phyloP scores from a whole-genome alignment of 2,113 vertebrate genomes.

The Oophaga pumilio region DNA sequence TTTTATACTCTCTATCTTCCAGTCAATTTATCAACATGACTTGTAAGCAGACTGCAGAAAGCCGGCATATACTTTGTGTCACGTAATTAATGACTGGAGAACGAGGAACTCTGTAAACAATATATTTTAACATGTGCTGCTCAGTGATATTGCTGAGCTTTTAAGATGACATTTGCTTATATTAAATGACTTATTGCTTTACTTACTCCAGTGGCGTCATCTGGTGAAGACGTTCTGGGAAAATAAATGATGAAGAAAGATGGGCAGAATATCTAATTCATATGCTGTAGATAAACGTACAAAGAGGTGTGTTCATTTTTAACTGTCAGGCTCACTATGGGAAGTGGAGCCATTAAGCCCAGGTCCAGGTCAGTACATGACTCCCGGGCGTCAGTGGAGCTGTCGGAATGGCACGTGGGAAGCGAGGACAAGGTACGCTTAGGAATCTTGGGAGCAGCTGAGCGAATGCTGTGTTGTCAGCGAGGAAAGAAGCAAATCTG shows the following conservation, averaged over 20 bases:
- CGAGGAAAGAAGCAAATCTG: too few relatives aligned
- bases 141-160: slow-evolving; percentile 1
- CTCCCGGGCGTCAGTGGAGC: too few relatives aligned
- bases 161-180: slow-evolving; percentile 3
- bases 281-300: too few relatives aligned
- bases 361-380: too few relatives aligned
- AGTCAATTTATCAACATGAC: slow-evolving; percentile 15
- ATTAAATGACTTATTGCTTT: slow-evolving; percentile 22
- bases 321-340: too few relatives aligned
- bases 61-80: slow-evolving; percentile 15
- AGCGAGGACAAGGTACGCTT: too few relatives aligned
- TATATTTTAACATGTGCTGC: slow-evolving; percentile 23
- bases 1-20: slow-evolving; percentile 14
- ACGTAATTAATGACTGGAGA: slow-evolving; percentile 20
- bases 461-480: too few relatives aligned
- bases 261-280: too few relatives aligned
- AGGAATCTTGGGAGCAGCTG: too few relatives aligned
- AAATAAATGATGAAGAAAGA: neutral
- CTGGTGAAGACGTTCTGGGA: neutral
- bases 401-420: too few relatives aligned
- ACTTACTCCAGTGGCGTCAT: neutral
- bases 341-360: too few relatives aligned
- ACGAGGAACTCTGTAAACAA: slow-evolving; percentile 14
- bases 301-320: too few relatives aligned
- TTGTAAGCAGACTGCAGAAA: neutral